Evolutionary conservation across 2,797 vertebrate genomes (phyloP), one percentile per base, ranked within the genome.

Genomic region (Pelodytes ibericus): DNA sequence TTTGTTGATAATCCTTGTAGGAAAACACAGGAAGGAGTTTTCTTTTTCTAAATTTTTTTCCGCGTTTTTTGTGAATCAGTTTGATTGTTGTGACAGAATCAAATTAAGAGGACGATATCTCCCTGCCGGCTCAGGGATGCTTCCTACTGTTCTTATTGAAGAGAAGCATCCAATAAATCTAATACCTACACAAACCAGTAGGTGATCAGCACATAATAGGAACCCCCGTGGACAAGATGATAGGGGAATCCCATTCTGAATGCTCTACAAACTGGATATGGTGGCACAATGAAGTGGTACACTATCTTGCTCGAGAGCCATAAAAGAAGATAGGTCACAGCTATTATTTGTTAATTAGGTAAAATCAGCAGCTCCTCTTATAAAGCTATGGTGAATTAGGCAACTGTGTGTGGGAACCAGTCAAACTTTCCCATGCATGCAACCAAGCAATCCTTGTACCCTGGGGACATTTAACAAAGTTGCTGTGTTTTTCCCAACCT

Each of bases 291-390:
- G 56, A 78, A 66, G 26, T 49, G 56, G 62, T 31, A 30, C 26
- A 78, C 51, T 61, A 51, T 70, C 62, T 65, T 20, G 25, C 16
- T 63, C 24, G 41, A 3, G 61, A 72, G 69, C 31, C 62, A 68
- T 72, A 72, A 72, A 68, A 51, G 63, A 59, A 65, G 75, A 78
- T 78, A 67, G 70, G 75, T 78, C 75, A 78, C 75, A 72, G 62
- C 56, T 60, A 72, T 78, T 78, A 78, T 67, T 72, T 65, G 62
- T 78, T 78, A 39, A 78, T 78, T 78, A 78, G 75, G 62, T 49
- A 44, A 67, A 36, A 78, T 60, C 62, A 78, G 69, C 41, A 15
- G 33, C 36, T 20, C 62, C 62, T 25, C 69, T 78, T 61, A 72
- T 60, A 24, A 59, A 36, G 41, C 41, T 36, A 71, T 24, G 75